phyloP scores from a whole-genome alignment of 1,140 invertebrate species.

The Probaryconus sp. region DNA sequence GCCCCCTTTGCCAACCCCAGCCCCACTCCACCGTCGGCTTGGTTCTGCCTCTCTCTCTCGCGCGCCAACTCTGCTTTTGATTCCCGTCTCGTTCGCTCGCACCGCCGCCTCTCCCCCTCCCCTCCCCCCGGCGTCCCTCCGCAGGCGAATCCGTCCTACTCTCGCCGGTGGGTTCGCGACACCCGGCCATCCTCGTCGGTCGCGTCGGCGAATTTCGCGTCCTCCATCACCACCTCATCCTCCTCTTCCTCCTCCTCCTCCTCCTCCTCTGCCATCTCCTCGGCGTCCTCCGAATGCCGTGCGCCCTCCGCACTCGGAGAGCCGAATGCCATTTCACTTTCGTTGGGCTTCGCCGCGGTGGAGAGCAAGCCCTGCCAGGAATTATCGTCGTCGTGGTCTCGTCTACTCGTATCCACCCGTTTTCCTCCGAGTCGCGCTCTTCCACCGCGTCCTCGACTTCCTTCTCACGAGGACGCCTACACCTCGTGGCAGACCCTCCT shows the following conservation, averaged over 20 bases:
- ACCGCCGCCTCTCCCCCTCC: constrained; percentile 57
- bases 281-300: constrained; percentile 73
- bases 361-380: constrained; percentile 76
- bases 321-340: constrained; percentile 79
- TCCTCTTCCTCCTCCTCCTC: constrained; percentile 56
- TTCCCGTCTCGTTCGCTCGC: constrained; percentile 35
- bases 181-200: constrained; percentile 65
- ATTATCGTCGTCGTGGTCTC: constrained; percentile 66
- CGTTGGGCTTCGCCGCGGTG: constrained; percentile 77
- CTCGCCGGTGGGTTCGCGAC: constrained; percentile 20
- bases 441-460: constrained; percentile 52
- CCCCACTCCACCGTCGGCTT: constrained; percentile 50
- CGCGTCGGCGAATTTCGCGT: constrained; percentile 72
- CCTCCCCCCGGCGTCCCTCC: constrained; percentile 38
- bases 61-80: constrained; percentile 50
- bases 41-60: constrained; percentile 35
- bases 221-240: constrained; percentile 54
- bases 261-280: constrained; percentile 62
- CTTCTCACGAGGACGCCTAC: constrained; percentile 37
- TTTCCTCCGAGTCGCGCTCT: constrained; percentile 60
- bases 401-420: constrained; percentile 59
- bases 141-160: too few relatives aligned
- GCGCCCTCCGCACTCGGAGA: constrained; percentile 69
- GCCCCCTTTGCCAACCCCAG: constrained; percentile 54
- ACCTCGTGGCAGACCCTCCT: constrained; percentile 20